Evolutionary conservation across 2,888 invertebrate genomes (phyloP), one percentile per base, ranked within the genome.

Genomic region (Gryllus longicercus): DNA sequence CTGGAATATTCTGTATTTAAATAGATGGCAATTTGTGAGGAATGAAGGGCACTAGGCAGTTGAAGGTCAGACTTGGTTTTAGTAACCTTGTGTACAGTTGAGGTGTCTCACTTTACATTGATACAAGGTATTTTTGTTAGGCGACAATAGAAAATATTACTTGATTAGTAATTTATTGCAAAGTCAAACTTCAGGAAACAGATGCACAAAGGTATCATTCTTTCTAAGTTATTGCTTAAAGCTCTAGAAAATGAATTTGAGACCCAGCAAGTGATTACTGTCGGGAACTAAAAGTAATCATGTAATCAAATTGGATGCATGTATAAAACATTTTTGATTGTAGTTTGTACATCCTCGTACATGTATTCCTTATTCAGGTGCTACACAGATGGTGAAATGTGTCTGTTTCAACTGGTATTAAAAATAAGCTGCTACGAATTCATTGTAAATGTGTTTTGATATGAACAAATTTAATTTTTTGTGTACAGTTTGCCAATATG

Each of bases 61-160:
- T 63, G 63, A 63, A 63, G 63, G 63, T 63, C 63, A 63, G 63
- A 63, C 63, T 63, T 63, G 63, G 63, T 63, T 63, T 63, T 63
- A 63, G 63, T 63, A 63, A 63, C 63, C 63, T 63, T 63, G 63
- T 63, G 63, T 63, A 63, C 63, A 63, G 63, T 63, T 63, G 14
- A 63, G 63, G n/a, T 63, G 63, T 63, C 63, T 63, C 16, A n/a
- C 63, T 63, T 63, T 14, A 63, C 16, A 63, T 63, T 63, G n/a
- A 63, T n/a, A 38, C 38, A 38, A 18, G 63, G 63, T 63, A 63
- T 63, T 63, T 63, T 38, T 38, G 16, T 63, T n/a, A 63, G n/a
- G 63, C 63, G 63, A 63, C 63, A 63, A 63, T 63, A 63, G 63
- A 63, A 63, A 63, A 63, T 63, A n/a, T 63, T 63, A 63, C 63